phyloP scores from a whole-genome alignment of 2,888 invertebrate species.

The Plagiodera versicolora region DNA sequence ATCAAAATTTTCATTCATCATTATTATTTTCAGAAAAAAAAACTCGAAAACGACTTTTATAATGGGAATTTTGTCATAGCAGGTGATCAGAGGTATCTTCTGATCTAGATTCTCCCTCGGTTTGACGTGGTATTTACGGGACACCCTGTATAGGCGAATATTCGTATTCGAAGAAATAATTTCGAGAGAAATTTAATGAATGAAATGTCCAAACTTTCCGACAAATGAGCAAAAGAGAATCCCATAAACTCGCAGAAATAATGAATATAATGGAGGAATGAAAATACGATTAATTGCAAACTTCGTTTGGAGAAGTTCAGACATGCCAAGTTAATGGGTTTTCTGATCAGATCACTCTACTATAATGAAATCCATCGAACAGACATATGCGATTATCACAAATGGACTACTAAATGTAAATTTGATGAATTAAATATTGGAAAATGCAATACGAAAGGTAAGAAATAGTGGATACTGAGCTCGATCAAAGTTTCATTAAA shows the following conservation, averaged over 20 bases:
- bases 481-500: no score
- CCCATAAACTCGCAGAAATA: slow-evolving; percentile 40
- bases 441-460: no score
- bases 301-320: slow-evolving; percentile 49
- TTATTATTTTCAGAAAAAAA: no score
- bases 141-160: no score
- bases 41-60: no score
- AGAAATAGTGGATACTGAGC: no score
- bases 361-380: slow-evolving; percentile 51
- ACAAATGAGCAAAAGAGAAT: slow-evolving; percentile 32
- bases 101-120: no score
- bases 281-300: slow-evolving; percentile 51
- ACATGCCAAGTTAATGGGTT: slow-evolving; percentile 50
- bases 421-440: no score
- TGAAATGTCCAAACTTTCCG: slow-evolving; percentile 49
- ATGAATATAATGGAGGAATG: slow-evolving; percentile 44
- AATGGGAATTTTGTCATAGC: no score
- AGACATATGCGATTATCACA: slow-evolving; percentile 51
- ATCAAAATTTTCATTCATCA: no score
- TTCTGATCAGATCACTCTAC: slow-evolving; percentile 51
- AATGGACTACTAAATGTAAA: slow-evolving; percentile 50
- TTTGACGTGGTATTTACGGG: no score
- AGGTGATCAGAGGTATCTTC: no score
- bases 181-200: slow-evolving; percentile 48
- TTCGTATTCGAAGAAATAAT: slow-evolving; percentile 5